A percentile compares a stretch with the other conserved stretches of the same genome.
Conservation (phyloP, 2,888 invertebrate species). For the Hypselothyrea guttata region DNA sequence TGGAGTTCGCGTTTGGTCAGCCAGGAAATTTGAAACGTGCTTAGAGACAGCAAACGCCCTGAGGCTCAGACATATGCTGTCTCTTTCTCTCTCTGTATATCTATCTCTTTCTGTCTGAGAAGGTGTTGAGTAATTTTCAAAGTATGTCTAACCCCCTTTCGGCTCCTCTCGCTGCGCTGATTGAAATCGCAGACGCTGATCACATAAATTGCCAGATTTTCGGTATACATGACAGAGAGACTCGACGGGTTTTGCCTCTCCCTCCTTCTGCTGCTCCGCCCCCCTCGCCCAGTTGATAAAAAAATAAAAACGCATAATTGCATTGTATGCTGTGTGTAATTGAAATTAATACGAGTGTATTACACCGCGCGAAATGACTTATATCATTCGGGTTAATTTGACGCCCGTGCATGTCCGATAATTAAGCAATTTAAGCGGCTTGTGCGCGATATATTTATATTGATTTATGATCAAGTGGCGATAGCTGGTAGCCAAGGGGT, state of each 20-base stretch:
- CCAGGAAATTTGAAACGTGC: conserved; percentile 70
- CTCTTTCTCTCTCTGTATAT: conserved; percentile 10
- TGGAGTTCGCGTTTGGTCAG: conserved; percentile 1
- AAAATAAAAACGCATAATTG: conserved; percentile 69
- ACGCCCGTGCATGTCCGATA: conserved; percentile 67
- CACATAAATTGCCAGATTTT: conserved; percentile 80
- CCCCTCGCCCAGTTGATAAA: background rate
- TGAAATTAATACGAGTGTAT: conserved; percentile 80
- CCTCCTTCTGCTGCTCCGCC: background rate
- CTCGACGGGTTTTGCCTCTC: conserved; percentile 11
- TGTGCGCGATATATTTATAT: conserved; percentile 43
- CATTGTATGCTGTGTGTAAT: conserved; percentile 76
- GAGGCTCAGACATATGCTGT: conserved; percentile 18
- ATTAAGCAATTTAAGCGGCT: conserved; percentile 80
- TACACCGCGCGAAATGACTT: conserved; percentile 69
- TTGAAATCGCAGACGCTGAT: conserved; percentile 79
- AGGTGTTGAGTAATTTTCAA: conserved; percentile 78
- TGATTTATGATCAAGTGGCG: conserved; percentile 59
- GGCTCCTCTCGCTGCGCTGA: conserved; percentile 52
- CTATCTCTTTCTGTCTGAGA: conserved; percentile 17
- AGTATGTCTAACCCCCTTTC: conserved; percentile 12
- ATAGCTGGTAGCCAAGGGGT: conserved; percentile 46
- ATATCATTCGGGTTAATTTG: conserved; percentile 68
- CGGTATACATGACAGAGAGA: conserved; percentile 63
- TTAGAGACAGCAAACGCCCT: conserved; percentile 49